A percentile compares a stretch with the other conserved stretches of the same genome.
These are phyloP conservation scores for Rhinoderma darwinii DNA, from an alignment of 2,113 vertebrate species.

Conservation along the genomic window DNA sequence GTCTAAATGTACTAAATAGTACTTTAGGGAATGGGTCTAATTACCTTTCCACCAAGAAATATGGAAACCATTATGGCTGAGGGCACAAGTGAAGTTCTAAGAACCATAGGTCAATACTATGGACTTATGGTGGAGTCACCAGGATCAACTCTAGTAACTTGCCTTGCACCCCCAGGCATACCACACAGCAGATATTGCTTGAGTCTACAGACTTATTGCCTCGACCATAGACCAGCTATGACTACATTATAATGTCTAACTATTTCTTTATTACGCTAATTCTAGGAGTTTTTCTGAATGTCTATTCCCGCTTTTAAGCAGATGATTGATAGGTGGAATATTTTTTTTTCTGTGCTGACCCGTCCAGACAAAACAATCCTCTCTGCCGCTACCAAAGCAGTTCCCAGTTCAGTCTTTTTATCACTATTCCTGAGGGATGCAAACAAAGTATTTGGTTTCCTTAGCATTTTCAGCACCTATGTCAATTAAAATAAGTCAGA, in stretches of 20 bases:
- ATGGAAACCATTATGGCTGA: background rate
- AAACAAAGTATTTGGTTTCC: conserved; percentile 51
- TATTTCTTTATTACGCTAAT: background rate
- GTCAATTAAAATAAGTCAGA: conserved; percentile 60
- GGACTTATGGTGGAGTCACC: too few species aligned
- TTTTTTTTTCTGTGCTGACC: background rate
- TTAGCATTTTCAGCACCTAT: conserved; percentile 54
- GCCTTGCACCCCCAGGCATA: too few species aligned
- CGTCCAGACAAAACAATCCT: conserved; percentile 24
- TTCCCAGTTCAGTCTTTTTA: conserved; percentile 21
- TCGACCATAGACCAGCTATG: background rate
- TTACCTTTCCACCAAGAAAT: too few species aligned
- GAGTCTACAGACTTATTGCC: background rate
- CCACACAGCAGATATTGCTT: too few species aligned
- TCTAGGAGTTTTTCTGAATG: background rate
- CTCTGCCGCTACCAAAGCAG: background rate
- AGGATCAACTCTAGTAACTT: too few species aligned
- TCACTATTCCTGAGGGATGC: conserved; percentile 37
- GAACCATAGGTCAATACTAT: too few species aligned
- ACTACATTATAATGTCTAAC: background rate
- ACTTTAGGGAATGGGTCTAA: too few species aligned
- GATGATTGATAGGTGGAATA: background rate
- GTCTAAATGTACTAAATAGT: too few species aligned
- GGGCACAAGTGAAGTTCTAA: background rate
- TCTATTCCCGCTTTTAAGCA: background rate